Base-by-base conservation (phyloP, 2,888 invertebrate genomes). In the Hedya salicella region DNA sequence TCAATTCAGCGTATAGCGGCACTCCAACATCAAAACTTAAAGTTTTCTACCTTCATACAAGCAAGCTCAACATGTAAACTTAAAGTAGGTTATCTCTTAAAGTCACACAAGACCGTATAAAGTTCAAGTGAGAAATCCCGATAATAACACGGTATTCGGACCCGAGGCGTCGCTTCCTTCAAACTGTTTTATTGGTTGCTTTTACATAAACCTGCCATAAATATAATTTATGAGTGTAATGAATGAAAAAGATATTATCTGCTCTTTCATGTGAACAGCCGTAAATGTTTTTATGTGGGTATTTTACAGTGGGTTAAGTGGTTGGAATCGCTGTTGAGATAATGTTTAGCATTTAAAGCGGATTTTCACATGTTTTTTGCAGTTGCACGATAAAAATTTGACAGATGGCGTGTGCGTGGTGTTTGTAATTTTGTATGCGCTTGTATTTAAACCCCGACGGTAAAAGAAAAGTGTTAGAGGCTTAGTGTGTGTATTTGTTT, bases 131-230 rank as follows among this genome's bases (percentile, higher is more conserved):
- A 1, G 39, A 17, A 16, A 39, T 53, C 53, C 53, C 13, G 53
- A 39, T 53, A 53, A 39, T n/a, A n/a, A 36, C 9, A 8, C 36
- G 8, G 36, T 36, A 46, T 46, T 46, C 9, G 32, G 17, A 13
- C 56, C 44, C 21, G 13, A 17, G 21, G 54, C 54, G 53, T 46
- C 62, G 44, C 42, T 39, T 36, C 53, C 19, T 39, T 36, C 44
- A 56, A 63, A 63, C 62, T 56, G 62, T 49, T 63, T 65, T 65
- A 65, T 65, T 65, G 46, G 59, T 65, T 60, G 59, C 60, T 65
- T 65, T 65, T 53, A 65, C 65, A 65, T 65, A 65, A 65, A 65
- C 65, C 65, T 59, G 59, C 65, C 39, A 65, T 65, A 65, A 65
- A 65, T 65, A 65, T 60, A 46, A 59, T 65, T 65, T 65, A 65